These are phyloP conservation scores for Lithobates sylvaticus DNA, from an alignment of 2,797 vertebrate species.

Conservation along the genomic window DNA sequence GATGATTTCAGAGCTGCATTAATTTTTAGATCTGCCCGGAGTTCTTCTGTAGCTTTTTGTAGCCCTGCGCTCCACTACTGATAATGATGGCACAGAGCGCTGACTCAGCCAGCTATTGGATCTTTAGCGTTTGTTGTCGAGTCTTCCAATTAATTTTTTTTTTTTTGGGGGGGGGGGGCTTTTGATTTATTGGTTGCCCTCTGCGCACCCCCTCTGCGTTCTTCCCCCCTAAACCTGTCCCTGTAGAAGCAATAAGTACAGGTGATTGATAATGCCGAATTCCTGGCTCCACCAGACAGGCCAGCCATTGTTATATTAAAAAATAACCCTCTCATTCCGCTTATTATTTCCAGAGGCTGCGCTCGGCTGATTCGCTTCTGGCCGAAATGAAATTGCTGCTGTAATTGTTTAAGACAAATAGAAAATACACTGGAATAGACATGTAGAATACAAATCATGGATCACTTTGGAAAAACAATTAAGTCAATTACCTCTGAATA, in stretches of 20 bases:
- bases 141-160: not conserved
- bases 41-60: no score
- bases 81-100: no score
- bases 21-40: no score
- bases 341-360: constrained; percentile 40
- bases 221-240: constrained; percentile 10
- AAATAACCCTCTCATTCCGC: constrained; percentile 21
- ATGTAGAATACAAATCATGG: no score
- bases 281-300: constrained; percentile 21
- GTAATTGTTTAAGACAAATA: constrained; percentile 64
- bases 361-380: constrained; percentile 32
- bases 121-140: no score
- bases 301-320: constrained; percentile 32
- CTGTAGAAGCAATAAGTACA: constrained; percentile 29
- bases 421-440: constrained; percentile 65
- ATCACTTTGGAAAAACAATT: no score
- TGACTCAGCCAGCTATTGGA: no score
- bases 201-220: not conserved
- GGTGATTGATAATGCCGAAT: constrained; percentile 22
- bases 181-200: constrained; percentile 13
- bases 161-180: not conserved
- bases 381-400: constrained; percentile 30
- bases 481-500: no score
- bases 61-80: no score
- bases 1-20: no score